phyloP scores from a whole-genome alignment of 2,113 vertebrate species.

The Albula glossodonta region DNA sequence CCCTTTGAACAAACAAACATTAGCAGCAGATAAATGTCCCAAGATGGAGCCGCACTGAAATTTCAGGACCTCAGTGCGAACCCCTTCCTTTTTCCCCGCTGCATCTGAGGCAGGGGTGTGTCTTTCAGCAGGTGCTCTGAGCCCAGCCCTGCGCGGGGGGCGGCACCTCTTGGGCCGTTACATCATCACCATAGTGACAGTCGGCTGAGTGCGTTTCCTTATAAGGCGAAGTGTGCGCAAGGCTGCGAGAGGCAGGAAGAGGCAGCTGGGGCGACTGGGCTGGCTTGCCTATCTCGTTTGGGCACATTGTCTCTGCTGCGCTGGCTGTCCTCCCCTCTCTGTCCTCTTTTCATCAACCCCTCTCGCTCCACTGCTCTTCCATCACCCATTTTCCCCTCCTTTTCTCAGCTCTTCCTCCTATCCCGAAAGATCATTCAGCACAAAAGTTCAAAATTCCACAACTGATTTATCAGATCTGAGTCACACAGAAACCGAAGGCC shows the following conservation, averaged over 20 bases:
- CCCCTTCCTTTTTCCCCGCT: neutral
- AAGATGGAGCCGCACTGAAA: neutral
- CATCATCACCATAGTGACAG: slow-evolving; percentile 60
- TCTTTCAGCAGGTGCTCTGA: slow-evolving; percentile 17
- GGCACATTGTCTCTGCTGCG: slow-evolving; percentile 46
- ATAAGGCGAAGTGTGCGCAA: slow-evolving; percentile 61
- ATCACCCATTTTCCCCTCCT: neutral
- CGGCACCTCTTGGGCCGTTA: slow-evolving; percentile 55
- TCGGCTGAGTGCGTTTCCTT: slow-evolving; percentile 62
- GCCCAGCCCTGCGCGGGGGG: neutral
- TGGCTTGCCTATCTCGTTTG: slow-evolving; percentile 60
- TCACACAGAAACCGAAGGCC: neutral
- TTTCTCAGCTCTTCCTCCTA: neutral
- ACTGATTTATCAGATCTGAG: too few relatives aligned
- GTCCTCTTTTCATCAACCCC: neutral
- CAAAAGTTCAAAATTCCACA: neutral
- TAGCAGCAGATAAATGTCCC: neutral
- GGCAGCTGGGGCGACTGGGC: slow-evolving; percentile 62
- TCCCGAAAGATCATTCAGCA: neutral
- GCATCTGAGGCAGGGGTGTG: slow-evolving; percentile 12
- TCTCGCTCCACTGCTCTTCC: neutral
- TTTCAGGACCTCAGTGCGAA: neutral
- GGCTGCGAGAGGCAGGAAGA: slow-evolving; percentile 57
- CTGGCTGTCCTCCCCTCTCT: neutral
- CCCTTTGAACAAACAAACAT: slow-evolving; percentile 28